These are phyloP conservation scores for Physocephala rufipes DNA, from an alignment of 2,888 invertebrate genomes.

Conservation along the genomic window DNA sequence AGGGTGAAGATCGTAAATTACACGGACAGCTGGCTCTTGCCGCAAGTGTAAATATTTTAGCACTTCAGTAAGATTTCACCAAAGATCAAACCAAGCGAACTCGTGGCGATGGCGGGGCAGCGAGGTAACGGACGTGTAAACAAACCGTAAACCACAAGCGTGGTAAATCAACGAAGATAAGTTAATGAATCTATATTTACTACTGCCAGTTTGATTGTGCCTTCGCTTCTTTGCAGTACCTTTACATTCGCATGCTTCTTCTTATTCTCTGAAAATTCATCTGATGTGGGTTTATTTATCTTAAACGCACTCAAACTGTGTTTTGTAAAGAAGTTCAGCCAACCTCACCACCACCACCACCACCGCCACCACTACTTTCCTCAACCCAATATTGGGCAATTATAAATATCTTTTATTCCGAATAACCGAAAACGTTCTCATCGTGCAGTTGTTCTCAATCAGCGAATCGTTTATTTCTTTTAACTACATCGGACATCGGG, in stretches of 20 bases:
- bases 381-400: not conserved
- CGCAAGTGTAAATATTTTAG: constrained; percentile 33
- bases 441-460: not conserved
- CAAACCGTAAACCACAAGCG: not conserved
- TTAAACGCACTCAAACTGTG: not conserved
- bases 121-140: not conserved
- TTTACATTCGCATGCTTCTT: not conserved
- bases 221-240: not conserved
- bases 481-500: constrained; percentile 20
- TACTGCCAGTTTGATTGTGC: not conserved
- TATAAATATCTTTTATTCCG: not conserved
- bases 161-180: constrained; percentile 21
- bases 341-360: not conserved
- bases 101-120: not conserved
- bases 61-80: constrained; percentile 21
- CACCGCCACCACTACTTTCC: not conserved
- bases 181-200: constrained; percentile 27
- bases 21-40: constrained; percentile 10
- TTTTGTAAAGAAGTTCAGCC: not conserved
- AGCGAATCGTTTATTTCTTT: constrained; percentile 25
- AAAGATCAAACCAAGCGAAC: constrained; percentile 9
- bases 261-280: not conserved
- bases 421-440: not conserved
- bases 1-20: constrained; percentile 7
- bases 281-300: not conserved